Evolutionary conservation across 2,888 invertebrate species (phyloP), one percentile per base, ranked within the genome.

Genomic region (Herminia tarsipennalis): DNA sequence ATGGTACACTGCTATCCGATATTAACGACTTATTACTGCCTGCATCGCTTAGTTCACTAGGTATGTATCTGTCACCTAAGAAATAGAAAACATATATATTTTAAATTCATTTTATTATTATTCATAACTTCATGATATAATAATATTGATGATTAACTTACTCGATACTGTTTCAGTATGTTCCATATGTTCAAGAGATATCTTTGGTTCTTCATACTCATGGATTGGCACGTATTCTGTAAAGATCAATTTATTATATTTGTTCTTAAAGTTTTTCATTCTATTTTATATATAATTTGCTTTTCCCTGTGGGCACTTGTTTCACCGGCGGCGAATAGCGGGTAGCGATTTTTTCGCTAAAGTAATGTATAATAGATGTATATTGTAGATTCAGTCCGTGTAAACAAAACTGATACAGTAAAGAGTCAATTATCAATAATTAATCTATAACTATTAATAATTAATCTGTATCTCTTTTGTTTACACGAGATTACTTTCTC

Each of bases 1-100:
- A 89, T 0, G 81, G 76, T 0, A 80, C 81, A 34, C 88, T 88
- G 51, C 80, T 85, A 43, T 86, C 83, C 0, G 88, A 88, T 65
- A 88, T 84, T 0, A 88, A 70, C 0, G 88, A 88, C 52, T 85
- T 88, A 53, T 88, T 88, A 56, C 90, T 89, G 6, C 88, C 86
- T 1, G 86, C 87, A 44, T 89, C 88, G 29, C 88, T 88, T 18
- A 82, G 56, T 49, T 89, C 88, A 27, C 87, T 88, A 20, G 86
- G 86, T 40, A 86, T 84, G 37, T 86, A 88, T 43, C 84, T 73
- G 36, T 88, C 88, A 56, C 87, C 88, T 89, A 40, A 3, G 60
- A 66, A 28, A 28, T 32, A 3, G n/a, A 29, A n/a, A n/a, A n/a
- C n/a, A 17, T 16, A 17, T 14, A 29, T 5, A 17, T 1, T 25